phyloP scores from a whole-genome alignment of 2,888 invertebrate species.

The Himalopsyche japonica region DNA sequence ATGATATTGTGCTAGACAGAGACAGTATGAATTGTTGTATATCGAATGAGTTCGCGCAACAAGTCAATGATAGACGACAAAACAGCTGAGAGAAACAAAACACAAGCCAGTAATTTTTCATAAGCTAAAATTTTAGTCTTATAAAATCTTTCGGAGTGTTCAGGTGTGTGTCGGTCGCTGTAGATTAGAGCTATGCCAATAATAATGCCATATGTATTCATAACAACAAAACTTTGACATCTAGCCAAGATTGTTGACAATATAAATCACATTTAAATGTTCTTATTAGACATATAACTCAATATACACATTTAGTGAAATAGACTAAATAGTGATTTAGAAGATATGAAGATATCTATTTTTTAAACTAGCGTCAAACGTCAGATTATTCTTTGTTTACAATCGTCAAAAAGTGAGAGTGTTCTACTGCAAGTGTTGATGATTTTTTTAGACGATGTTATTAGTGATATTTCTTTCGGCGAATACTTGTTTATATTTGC shows the following conservation, averaged over 20 bases:
- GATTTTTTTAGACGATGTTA: not conserved
- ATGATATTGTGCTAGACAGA: not conserved
- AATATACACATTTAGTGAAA: not conserved
- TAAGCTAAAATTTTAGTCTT: not conserved
- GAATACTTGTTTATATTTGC: not conserved
- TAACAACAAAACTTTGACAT: not conserved
- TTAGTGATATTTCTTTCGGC: not conserved
- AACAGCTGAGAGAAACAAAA: not conserved
- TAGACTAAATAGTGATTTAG: not conserved
- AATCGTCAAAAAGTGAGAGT: not conserved
- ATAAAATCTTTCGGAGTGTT: not conserved
- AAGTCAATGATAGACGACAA: not conserved
- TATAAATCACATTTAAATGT: not conserved
- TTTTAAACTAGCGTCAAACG: not conserved
- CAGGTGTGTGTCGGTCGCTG: not conserved
- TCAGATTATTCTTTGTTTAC: not conserved
- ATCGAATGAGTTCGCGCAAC: not conserved
- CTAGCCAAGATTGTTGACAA: not conserved
- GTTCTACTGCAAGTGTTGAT: not conserved
- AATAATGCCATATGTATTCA: not conserved
- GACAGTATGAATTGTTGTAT: not conserved
- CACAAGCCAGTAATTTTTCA: not conserved
- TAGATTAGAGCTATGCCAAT: not conserved
- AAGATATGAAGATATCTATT: not conserved
- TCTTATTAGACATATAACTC: not conserved